Conservation (phyloP, 2,797 vertebrate genomes). For the Gallirallus australis region DNA sequence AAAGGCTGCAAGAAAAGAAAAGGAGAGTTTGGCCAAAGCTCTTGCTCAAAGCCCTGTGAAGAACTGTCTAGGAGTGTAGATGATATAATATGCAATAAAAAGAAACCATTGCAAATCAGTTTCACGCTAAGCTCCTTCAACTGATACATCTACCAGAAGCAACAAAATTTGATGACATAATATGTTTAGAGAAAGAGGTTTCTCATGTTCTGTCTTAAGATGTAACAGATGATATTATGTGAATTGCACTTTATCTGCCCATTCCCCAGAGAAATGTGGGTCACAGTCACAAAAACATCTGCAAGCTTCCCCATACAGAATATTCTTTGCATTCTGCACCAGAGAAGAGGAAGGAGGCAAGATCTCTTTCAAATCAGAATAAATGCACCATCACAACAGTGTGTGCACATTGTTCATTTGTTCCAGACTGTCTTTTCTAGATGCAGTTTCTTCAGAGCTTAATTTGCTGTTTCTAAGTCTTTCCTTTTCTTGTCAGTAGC, state of each 20-base stretch:
- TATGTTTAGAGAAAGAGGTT: neutral
- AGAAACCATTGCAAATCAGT: constrained; percentile 31
- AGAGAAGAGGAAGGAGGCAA: neutral
- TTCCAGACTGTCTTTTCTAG: neutral
- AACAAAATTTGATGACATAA: neutral
- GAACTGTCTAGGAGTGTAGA: neutral
- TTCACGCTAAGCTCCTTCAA: constrained; percentile 3
- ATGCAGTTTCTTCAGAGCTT: neutral
- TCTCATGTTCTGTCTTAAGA: neutral
- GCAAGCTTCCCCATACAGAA: neutral
- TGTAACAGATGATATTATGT: neutral
- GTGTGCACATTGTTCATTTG: neutral
- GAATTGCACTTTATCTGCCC: neutral
- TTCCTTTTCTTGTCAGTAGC: neutral
- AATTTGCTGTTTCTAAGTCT: neutral
- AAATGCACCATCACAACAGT: neutral
- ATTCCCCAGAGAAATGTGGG: neutral
- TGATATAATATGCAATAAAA: constrained; percentile 38
- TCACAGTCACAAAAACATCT: neutral
- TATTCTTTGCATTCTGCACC: neutral
- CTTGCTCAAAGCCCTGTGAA: constrained; percentile 8
- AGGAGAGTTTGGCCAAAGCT: constrained; percentile 2
- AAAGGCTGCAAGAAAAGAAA: neutral
- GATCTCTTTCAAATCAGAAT: neutral
- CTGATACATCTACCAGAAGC: constrained; percentile 1